Evolutionary conservation across 1,140 invertebrate genomes (phyloP).

Genomic region (Drosophila orosa): DNA sequence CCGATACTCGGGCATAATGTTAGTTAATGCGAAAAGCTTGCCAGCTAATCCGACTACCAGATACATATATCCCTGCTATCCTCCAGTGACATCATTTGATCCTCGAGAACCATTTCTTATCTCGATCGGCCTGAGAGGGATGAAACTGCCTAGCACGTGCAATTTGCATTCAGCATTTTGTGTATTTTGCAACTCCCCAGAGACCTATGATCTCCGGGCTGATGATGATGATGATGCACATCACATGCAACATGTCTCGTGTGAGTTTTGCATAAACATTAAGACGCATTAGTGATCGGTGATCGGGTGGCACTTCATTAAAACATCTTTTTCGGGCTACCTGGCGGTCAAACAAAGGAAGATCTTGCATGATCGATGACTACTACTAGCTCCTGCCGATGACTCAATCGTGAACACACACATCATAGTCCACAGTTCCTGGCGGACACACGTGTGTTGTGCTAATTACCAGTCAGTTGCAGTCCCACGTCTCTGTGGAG

Average conservation of each 20-base stretch:
- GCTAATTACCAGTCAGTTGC: slow-evolving; percentile 64
- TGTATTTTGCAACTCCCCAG: slow-evolving; percentile 35
- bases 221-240: slow-evolving; percentile 22
- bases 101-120: slow-evolving; percentile 17
- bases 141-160: slow-evolving; percentile 29
- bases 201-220: slow-evolving; percentile 20
- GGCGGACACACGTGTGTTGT: slow-evolving; percentile 61
- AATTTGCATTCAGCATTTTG: slow-evolving; percentile 13
- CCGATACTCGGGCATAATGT: slow-evolving; percentile 1
- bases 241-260: slow-evolving; percentile 21
- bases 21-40: slow-evolving; percentile 27
- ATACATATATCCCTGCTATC: not conserved
- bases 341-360: slow-evolving; percentile 37
- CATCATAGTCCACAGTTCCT: slow-evolving; percentile 22
- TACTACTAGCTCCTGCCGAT: slow-evolving; percentile 32
- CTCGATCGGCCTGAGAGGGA: slow-evolving; percentile 3
- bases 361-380: slow-evolving; percentile 22
- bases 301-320: slow-evolving; percentile 64
- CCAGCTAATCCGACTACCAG: slow-evolving; percentile 6
- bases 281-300: slow-evolving; percentile 56
- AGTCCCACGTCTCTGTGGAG: slow-evolving; percentile 15
- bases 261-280: slow-evolving; percentile 69
- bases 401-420: slow-evolving; percentile 65
- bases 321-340: slow-evolving; percentile 62
- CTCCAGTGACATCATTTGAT: slow-evolving; percentile 17